phyloP scores from a whole-genome alignment of 2,113 vertebrate species.

The Rhegmatorhina hoffmannsi region DNA sequence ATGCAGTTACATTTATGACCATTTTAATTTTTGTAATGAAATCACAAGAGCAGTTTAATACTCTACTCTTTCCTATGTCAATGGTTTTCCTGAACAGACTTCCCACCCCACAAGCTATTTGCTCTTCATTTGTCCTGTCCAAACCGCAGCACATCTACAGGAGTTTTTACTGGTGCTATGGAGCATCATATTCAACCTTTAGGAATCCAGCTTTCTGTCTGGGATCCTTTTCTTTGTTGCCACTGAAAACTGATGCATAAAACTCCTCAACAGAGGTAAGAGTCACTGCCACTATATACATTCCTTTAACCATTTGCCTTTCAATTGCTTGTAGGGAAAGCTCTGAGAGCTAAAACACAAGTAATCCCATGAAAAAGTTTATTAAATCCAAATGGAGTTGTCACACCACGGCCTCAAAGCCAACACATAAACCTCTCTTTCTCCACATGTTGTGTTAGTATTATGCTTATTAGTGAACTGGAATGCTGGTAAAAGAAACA shows the following conservation, averaged over 20 bases:
- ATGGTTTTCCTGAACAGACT: background rate
- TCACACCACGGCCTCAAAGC: background rate
- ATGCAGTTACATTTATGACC: background rate
- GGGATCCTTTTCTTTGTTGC: background rate
- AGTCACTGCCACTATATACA: background rate
- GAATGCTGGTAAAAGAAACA: background rate
- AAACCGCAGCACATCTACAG: background rate
- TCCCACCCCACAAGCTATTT: background rate
- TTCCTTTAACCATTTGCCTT: background rate
- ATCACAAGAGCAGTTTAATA: background rate
- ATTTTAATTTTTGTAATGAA: background rate
- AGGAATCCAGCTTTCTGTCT: background rate
- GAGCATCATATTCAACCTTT: background rate
- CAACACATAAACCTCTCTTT: background rate
- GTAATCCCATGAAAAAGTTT: background rate
- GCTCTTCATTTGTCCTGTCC: background rate
- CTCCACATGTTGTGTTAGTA: background rate
- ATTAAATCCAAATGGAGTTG: background rate
- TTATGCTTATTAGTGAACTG: background rate
- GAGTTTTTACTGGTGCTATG: background rate
- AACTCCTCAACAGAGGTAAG: background rate
- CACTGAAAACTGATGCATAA: background rate
- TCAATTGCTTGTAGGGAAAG: background rate
- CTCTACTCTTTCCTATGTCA: background rate
- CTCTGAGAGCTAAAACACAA: background rate